Conservation (phyloP, 2,888 invertebrate species). For the Tenthredo amoena region DNA sequence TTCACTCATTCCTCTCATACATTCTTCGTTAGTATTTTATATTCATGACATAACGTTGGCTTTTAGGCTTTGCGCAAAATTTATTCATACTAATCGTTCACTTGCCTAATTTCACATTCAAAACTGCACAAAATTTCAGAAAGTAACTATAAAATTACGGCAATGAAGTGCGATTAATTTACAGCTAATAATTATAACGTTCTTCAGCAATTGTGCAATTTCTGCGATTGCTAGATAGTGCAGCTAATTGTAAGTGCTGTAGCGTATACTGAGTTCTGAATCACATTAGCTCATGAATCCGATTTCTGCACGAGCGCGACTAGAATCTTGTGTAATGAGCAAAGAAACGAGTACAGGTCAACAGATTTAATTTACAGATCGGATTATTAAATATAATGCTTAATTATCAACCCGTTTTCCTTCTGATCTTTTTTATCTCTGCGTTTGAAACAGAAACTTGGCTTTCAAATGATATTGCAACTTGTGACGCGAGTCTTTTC, state of each 20-base stretch:
- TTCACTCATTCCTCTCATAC: neutral
- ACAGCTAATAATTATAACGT: neutral
- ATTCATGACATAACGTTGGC: neutral
- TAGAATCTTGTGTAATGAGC: neutral
- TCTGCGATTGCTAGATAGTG: neutral
- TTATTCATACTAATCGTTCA: neutral
- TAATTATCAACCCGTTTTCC: neutral
- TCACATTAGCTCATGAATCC: neutral
- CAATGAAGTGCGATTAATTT: neutral
- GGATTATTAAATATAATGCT: neutral
- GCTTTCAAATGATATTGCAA: slow-evolving; percentile 3
- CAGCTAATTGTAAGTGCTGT: neutral
- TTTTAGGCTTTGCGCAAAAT: neutral
- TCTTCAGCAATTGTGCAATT: neutral
- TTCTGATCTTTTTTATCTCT: neutral
- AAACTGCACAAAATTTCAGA: neutral
- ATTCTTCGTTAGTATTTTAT: neutral
- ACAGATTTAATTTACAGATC: slow-evolving; percentile 4
- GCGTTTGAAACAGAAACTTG: neutral
- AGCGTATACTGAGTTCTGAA: neutral
- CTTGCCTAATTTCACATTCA: neutral
- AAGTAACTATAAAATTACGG: neutral
- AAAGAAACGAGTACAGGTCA: neutral
- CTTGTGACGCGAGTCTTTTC: neutral
- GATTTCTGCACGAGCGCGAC: neutral